These are phyloP conservation scores for Cheilosia variabilis DNA, from an alignment of 2,888 invertebrate species.

Conservation along the genomic window DNA sequence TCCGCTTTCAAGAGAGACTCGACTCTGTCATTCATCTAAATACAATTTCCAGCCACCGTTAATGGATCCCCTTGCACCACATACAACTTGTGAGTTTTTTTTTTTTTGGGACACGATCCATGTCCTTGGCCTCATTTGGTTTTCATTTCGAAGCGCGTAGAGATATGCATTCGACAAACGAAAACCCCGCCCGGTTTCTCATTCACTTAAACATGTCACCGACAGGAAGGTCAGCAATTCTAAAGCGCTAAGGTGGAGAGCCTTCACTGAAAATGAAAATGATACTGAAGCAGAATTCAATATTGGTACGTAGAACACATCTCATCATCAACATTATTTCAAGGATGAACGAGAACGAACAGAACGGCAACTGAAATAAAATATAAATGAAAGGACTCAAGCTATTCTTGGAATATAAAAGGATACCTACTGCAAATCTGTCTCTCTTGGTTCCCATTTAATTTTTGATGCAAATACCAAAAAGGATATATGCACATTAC, in stretches of 20 bases:
- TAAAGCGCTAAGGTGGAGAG: conserved; percentile 26
- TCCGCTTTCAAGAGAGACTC: conserved; percentile 25
- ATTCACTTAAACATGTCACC: conserved; percentile 43
- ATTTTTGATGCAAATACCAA: conserved; percentile 64
- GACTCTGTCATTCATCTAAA: conserved; percentile 44
- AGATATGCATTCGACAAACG: background rate
- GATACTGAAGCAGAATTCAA: conserved; percentile 50
- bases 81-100: conserved; percentile 32
- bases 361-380: background rate
- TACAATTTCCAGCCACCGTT: conserved; percentile 29
- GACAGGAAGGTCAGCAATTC: conserved; percentile 54
- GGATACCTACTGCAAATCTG: background rate
- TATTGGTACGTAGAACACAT: conserved; percentile 38
- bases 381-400: conserved; percentile 20
- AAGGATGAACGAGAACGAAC: conserved; percentile 25
- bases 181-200: conserved; percentile 3
- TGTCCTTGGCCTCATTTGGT: conserved; percentile 13
- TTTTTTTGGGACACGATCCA: conserved; percentile 39
- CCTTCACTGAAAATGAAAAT: conserved; percentile 24
- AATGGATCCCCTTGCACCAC: conserved; percentile 31
- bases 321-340: conserved; percentile 47
- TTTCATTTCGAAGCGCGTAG: conserved; percentile 1
- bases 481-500: conserved; percentile 52
- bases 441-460: conserved; percentile 40
- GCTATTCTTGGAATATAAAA: background rate